Conservation (phyloP, 2,888 invertebrate species). For the Halocaridina rubra region DNA sequence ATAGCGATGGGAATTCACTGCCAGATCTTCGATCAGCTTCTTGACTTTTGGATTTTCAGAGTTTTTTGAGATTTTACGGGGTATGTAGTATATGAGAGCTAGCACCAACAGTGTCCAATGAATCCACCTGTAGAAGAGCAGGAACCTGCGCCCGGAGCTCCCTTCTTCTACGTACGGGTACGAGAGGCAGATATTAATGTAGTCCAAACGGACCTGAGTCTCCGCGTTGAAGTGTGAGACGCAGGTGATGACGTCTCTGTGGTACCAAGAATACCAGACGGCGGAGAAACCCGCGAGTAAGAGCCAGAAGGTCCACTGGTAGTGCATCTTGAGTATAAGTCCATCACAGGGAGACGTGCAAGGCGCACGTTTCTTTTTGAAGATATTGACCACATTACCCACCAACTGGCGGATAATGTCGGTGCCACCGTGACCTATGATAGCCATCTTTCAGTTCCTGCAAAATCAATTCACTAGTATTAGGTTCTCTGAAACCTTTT, state of each 20-base stretch:
- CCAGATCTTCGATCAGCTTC: conserved; percentile 62
- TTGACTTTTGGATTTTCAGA: conserved; percentile 63
- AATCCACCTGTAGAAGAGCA: conserved; percentile 64
- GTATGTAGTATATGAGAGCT: conserved; percentile 62
- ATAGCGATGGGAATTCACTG: conserved; percentile 57
- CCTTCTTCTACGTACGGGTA: conserved; percentile 61
- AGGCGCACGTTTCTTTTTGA: conserved; percentile 63
- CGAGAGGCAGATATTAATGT: conserved; percentile 63
- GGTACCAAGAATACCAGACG: conserved; percentile 64
- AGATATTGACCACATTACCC: conserved; percentile 64
- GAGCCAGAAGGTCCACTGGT: conserved; percentile 64
- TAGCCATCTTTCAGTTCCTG: conserved; percentile 64
- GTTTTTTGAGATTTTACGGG: conserved; percentile 62
- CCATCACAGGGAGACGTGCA: conserved; percentile 63
- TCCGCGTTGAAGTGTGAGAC: conserved; percentile 64
- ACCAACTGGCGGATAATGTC: conserved; percentile 64
- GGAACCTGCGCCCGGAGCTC: conserved; percentile 41
- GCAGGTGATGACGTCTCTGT: conserved; percentile 63
- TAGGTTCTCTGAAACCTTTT: conserved; percentile 34
- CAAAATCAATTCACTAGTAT: conserved; percentile 50
- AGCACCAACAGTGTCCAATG: conserved; percentile 63
- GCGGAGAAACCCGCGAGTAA: conserved; percentile 62
- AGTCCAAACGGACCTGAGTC: conserved; percentile 63
- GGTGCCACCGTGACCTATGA: conserved; percentile 64
- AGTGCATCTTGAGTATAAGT: conserved; percentile 63